Percentiles rank a stretch among this genome's conserved stretches.
Conservation (phyloP, 2,113 vertebrate genomes). For the Pluvianellus socialis region DNA sequence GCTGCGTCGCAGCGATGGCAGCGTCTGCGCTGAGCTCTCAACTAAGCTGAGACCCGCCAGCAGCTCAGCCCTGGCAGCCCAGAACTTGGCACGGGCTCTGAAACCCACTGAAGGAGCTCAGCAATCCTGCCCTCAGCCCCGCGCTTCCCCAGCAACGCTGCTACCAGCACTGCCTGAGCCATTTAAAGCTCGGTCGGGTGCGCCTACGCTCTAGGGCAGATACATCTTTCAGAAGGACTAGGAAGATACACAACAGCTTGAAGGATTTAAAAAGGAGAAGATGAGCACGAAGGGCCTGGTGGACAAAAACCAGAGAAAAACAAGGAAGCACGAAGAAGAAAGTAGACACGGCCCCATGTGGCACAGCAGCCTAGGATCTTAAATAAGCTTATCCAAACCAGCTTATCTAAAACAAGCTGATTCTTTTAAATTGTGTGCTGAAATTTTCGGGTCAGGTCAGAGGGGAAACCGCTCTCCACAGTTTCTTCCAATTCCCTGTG, state of each 20-base stretch:
- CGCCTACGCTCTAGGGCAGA: not conserved
- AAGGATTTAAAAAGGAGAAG: not conserved
- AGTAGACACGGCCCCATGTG: not conserved
- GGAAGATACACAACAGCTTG: not conserved
- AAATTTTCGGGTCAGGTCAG: not conserved
- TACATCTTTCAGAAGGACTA: not conserved
- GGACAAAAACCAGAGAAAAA: not conserved
- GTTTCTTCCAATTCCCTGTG: not conserved
- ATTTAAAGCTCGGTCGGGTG: not conserved
- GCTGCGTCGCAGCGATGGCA: not conserved
- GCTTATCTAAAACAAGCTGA: not conserved
- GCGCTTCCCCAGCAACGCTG: not conserved
- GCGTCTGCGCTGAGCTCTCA: not conserved
- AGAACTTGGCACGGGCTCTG: not conserved
- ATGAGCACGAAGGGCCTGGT: not conserved
- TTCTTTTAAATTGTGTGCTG: not conserved
- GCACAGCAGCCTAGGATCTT: not conserved
- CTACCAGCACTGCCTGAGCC: fast-evolving
- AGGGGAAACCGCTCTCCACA: not conserved
- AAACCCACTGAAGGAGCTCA: not conserved
- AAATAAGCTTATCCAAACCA: not conserved
- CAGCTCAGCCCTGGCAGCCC: not conserved
- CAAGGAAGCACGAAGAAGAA: not conserved
- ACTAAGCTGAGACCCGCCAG: not conserved
- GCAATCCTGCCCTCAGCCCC: not conserved